phyloP scores from a whole-genome alignment of 2,113 vertebrate genomes.

The Cephalopterus ornatus region DNA sequence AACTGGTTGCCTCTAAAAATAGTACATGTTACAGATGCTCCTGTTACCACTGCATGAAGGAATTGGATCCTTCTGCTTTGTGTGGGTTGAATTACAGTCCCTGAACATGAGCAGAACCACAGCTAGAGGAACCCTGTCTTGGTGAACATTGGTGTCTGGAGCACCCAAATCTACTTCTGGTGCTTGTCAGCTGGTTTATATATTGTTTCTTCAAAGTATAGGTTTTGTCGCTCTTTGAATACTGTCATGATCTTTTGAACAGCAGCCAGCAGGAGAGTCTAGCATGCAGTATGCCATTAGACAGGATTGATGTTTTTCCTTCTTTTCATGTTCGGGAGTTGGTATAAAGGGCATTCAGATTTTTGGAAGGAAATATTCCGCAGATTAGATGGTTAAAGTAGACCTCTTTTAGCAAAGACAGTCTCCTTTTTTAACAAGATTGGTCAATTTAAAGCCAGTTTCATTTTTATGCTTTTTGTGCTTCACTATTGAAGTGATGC shows the following conservation, averaged over 20 bases:
- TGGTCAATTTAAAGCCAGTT: background rate
- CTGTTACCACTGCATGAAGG: background rate
- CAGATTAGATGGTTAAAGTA: background rate
- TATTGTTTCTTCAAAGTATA: background rate
- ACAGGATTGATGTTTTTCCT: background rate
- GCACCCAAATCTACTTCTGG: background rate
- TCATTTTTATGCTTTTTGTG: background rate
- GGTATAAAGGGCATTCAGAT: background rate
- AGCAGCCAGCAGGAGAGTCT: background rate
- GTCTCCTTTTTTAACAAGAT: background rate
- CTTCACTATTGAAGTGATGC: background rate
- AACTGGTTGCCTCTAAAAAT: conserved; percentile 27
- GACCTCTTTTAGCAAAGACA: background rate
- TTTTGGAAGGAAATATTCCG: background rate
- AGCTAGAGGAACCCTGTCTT: background rate
- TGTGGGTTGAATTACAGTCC: background rate
- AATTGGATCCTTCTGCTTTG: background rate
- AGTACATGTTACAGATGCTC: conserved; percentile 2
- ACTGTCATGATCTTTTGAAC: background rate
- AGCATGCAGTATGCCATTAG: background rate
- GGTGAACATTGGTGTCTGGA: background rate
- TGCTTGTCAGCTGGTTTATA: background rate
- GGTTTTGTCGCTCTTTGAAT: background rate
- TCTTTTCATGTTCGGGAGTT: background rate
- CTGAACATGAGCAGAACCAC: background rate